Conservation (phyloP, 2,113 vertebrate species). For the Sorex araneus region DNA sequence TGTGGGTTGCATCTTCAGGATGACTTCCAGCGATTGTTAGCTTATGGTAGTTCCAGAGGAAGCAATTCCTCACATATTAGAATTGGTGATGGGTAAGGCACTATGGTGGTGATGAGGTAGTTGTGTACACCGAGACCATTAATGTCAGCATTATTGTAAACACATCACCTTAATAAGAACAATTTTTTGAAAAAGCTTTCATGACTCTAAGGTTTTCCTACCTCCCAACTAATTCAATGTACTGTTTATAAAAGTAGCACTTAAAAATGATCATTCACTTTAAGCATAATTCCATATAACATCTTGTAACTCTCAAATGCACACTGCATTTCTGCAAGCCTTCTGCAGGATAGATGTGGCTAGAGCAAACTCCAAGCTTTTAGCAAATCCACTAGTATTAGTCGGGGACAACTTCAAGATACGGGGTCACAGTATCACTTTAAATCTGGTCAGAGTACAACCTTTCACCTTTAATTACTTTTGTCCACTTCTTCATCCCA, state of each 20-base stretch:
- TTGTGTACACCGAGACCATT: too few relatives aligned
- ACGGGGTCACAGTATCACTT: conserved; percentile 29
- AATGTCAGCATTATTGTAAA: too few relatives aligned
- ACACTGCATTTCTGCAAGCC: conserved; percentile 28
- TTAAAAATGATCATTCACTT: conserved; percentile 39
- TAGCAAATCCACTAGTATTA: neutral
- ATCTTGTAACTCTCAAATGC: conserved; percentile 8
- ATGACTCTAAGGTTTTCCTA: neutral
- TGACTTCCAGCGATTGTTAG: conserved; percentile 21
- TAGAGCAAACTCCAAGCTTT: conserved; percentile 56
- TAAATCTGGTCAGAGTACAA: conserved; percentile 48
- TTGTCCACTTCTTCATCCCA: conserved; percentile 41
- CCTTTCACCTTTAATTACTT: conserved; percentile 50
- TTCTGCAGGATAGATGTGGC: neutral
- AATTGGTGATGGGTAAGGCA: neutral
- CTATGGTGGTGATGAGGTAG: too few relatives aligned
- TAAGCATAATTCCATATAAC: neutral
- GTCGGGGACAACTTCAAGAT: neutral
- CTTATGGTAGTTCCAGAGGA: neutral
- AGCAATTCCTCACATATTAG: conserved; percentile 36
- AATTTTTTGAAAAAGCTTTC: neutral
- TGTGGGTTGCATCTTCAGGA: neutral
- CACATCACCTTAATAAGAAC: too few relatives aligned
- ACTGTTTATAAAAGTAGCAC: conserved; percentile 21
- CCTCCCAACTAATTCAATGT: conserved; percentile 26